Base-by-base conservation (phyloP, 1,140 invertebrate species). In the Aphelinus certus region DNA sequence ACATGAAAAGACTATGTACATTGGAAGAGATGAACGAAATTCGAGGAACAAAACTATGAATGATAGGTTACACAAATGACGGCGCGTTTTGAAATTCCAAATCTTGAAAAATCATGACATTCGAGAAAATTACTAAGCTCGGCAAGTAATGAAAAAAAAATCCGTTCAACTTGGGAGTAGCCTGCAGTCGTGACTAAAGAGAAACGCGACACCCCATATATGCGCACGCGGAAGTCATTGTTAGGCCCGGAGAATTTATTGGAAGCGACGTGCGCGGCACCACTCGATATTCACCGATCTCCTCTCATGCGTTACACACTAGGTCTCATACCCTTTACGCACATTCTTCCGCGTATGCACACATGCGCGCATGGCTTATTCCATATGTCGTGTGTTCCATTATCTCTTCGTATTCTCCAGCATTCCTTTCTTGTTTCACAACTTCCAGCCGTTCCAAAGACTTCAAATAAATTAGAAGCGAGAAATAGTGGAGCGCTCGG, bases 201-300 rank as follows among this genome's bases (percentile, higher is more conserved):
- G 26, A 73, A 73, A 73, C 10, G 62, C 55, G 63, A 66, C 71
- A 73, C 63, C 71, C 62, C 63, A 48, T 66, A 49, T 51, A 57
- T 49, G 55, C 45, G 49, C 26, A 45, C 26, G 49, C 51, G 62
- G 62, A 72, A 72, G 70, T 64, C 46, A 73, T 73, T 73, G 71
- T 71, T 71, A 66, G 47, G 10, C 43, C 47, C 7, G 53, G 55
- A 49, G 64, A 73, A 73, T 73, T 66, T 73, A 73, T 73, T 66
- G 62, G 63, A 58, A 48, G 46, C 53, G 62, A 57, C 70, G 49
- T 56, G 49, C 6, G 60, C 51, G 42, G 43, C 51, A 55, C 58
- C 26, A 26, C 26, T 71, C 69, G 60, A 63, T 71, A 72, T 72
- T 72, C 70, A 72, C 55, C 70, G 62, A 72, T 72, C 70, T 72